Evolutionary conservation across 2,797 vertebrate genomes (phyloP).

Genomic region (Xiphorhynchus erythropygius): DNA sequence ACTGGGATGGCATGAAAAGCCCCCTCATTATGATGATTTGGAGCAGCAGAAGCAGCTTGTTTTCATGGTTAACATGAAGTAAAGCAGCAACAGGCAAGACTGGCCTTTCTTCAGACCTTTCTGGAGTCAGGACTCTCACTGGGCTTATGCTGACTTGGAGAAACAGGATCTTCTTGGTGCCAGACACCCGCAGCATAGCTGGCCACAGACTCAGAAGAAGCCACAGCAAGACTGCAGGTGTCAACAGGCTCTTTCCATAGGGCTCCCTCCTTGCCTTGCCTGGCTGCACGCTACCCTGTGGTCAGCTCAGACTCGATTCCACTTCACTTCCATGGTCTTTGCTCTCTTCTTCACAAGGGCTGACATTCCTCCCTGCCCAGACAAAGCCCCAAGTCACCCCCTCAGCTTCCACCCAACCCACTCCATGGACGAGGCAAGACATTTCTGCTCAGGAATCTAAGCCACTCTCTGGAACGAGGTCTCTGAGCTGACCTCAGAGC

Average conservation of each 20-base stretch:
- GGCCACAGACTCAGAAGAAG: neutral
- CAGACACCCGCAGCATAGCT: neutral
- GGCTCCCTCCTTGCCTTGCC: neutral
- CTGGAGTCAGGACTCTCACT: neutral
- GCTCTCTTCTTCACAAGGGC: neutral
- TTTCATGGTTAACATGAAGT: neutral
- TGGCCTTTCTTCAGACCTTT: neutral
- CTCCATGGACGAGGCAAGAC: accelerated
- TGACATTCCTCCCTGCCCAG: neutral
- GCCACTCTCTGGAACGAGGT: neutral
- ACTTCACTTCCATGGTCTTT: neutral
- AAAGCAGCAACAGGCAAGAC: neutral
- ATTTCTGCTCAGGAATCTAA: neutral
- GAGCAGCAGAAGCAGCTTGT: neutral
- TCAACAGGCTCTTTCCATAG: neutral
- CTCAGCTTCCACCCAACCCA: neutral
- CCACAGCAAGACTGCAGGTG: neutral
- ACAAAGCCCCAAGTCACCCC: neutral
- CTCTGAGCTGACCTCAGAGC: neutral
- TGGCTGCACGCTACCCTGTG: accelerated
- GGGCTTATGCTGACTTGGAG: neutral
- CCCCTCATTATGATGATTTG: neutral
- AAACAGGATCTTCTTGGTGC: neutral
- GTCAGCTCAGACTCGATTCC: neutral
- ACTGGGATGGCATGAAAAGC: neutral